These are phyloP conservation scores for Merodon equestris DNA, from an alignment of 2,888 invertebrate species.

Conservation along the genomic window DNA sequence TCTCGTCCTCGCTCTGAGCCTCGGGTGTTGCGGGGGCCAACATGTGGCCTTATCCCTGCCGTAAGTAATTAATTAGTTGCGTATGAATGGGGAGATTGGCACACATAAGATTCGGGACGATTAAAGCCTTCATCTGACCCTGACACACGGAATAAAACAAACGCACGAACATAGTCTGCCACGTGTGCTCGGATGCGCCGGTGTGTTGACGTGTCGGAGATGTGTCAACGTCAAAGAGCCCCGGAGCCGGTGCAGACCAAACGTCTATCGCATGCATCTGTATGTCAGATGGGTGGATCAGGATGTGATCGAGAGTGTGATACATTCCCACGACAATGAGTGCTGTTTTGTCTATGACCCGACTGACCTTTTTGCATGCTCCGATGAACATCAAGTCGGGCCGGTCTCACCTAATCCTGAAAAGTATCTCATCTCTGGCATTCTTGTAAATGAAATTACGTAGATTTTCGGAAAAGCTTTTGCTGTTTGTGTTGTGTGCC, in stretches of 20 bases:
- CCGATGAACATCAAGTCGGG: too few relatives aligned
- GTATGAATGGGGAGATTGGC: slow-evolving; percentile 33
- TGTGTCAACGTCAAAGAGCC: slow-evolving; percentile 35
- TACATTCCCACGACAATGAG: slow-evolving; percentile 21
- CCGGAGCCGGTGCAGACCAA: not conserved
- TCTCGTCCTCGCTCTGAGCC: too few relatives aligned
- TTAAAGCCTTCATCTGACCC: slow-evolving; percentile 44
- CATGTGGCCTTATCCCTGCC: slow-evolving; percentile 43
- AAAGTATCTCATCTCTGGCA: too few relatives aligned
- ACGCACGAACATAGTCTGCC: not conserved
- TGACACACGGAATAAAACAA: slow-evolving; percentile 16
- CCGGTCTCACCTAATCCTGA: too few relatives aligned
- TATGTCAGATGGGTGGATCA: slow-evolving; percentile 39
- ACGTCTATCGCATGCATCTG: slow-evolving; percentile 18
- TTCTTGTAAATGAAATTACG: too few relatives aligned
- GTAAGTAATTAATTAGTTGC: slow-evolving; percentile 64
- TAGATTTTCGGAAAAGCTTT: slow-evolving; percentile 17
- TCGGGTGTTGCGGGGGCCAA: too few relatives aligned
- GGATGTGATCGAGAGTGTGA: too few relatives aligned
- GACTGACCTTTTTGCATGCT: too few relatives aligned
- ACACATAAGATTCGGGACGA: slow-evolving; percentile 35
- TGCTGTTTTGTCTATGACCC: slow-evolving; percentile 13
- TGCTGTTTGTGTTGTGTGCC: slow-evolving; percentile 24
- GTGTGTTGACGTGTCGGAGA: slow-evolving; percentile 23
- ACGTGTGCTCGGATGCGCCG: slow-evolving; percentile 9